These are phyloP conservation scores for Himalopsyche anomala DNA, from an alignment of 2,888 invertebrate genomes.

Conservation along the genomic window DNA sequence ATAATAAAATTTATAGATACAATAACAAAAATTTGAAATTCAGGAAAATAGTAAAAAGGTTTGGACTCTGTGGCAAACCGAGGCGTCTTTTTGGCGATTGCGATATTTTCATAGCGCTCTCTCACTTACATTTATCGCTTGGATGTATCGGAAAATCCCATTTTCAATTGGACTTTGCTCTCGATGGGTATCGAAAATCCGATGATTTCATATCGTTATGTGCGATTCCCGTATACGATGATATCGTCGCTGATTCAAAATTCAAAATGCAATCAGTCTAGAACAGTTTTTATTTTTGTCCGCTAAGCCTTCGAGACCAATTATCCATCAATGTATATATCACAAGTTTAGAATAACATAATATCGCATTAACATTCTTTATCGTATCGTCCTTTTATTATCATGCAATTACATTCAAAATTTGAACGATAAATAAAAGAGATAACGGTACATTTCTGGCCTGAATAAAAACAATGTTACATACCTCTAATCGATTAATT, in stretches of 20 bases:
- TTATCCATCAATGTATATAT: background rate
- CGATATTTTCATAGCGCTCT: constrained; percentile 24
- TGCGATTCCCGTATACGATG: background rate
- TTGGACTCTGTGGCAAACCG: background rate
- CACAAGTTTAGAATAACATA: too few relatives aligned
- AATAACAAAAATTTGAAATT: too few relatives aligned
- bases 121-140: constrained; percentile 39
- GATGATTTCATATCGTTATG: constrained; percentile 36
- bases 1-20: too few relatives aligned
- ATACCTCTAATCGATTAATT: too few relatives aligned
- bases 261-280: constrained; percentile 35
- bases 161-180: constrained; percentile 39
- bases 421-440: too few relatives aligned
- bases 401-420: too few relatives aligned
- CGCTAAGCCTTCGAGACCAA: background rate
- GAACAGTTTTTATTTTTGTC: constrained; percentile 3
- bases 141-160: background rate
- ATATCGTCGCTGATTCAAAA: background rate
- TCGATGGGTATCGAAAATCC: constrained; percentile 37
- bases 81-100: constrained; percentile 17
- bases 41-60: background rate
- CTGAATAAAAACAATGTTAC: too few relatives aligned
- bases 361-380: too few relatives aligned
- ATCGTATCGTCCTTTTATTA: too few relatives aligned
- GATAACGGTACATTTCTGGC: too few relatives aligned